These are phyloP conservation scores for Myripristis murdjan DNA, from an alignment of 2,797 vertebrate genomes.

Conservation along the genomic window DNA sequence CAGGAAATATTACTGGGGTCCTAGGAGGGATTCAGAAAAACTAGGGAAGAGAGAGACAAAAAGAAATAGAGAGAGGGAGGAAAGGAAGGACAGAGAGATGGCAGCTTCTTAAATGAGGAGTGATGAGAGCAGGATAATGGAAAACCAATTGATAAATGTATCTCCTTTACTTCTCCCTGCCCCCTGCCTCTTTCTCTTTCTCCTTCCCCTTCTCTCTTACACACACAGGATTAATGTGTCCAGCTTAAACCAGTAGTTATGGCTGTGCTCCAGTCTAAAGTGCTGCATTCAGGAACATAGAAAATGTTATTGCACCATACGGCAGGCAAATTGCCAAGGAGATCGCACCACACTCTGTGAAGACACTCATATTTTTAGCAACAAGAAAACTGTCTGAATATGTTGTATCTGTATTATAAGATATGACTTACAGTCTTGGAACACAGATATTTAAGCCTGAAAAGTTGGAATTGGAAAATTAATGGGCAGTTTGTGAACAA, in stretches of 20 bases:
- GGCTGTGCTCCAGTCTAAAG: slow-evolving; percentile 28
- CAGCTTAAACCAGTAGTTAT: slow-evolving; percentile 7
- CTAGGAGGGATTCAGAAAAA: not conserved
- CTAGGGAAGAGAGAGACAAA: slow-evolving; percentile 2
- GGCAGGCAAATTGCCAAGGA: slow-evolving; percentile 19
- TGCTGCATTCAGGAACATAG: slow-evolving; percentile 46
- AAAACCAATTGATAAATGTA: slow-evolving; percentile 63
- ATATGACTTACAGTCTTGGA: not conserved
- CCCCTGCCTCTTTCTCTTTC: slow-evolving; percentile 31
- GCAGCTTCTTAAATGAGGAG: slow-evolving; percentile 65
- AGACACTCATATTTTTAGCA: too few species aligned
- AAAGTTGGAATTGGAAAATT: too few species aligned
- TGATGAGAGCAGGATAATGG: slow-evolving; percentile 75
- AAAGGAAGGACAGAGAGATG: slow-evolving; percentile 4
- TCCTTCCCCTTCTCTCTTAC: not conserved
- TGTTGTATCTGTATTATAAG: too few species aligned
- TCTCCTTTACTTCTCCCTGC: slow-evolving; percentile 56
- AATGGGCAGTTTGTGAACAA: too few species aligned
- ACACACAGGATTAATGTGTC: slow-evolving; percentile 44
- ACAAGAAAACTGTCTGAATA: too few species aligned
- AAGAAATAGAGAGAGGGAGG: slow-evolving; percentile 18
- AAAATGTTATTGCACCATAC: slow-evolving; percentile 42
- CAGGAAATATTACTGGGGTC: slow-evolving; percentile 28
- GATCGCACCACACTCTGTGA: not conserved
- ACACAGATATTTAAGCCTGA: too few species aligned